These are phyloP conservation scores for Diadophis punctatus DNA, from an alignment of 2,113 vertebrate genomes.

Conservation along the genomic window DNA sequence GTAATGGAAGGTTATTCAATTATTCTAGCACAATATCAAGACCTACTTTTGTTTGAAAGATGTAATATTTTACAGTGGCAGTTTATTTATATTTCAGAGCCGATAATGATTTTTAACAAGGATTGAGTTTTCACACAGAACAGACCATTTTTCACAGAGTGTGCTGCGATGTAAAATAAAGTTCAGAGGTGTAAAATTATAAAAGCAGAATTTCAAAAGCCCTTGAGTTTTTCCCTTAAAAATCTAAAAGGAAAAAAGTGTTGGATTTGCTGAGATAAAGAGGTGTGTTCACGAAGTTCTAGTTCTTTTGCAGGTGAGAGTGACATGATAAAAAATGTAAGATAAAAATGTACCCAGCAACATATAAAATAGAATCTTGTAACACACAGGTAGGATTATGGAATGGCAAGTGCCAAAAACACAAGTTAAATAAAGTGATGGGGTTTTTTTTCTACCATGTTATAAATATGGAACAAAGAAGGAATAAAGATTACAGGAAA, in stretches of 20 bases:
- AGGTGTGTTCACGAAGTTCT: neutral
- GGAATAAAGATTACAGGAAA: neutral
- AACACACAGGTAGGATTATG: neutral
- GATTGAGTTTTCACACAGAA: neutral
- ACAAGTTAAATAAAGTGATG: neutral
- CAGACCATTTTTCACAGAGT: accelerated
- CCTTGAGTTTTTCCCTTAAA: neutral
- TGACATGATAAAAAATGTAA: neutral
- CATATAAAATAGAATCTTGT: slow-evolving; percentile 22
- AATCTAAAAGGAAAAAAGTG: slow-evolving; percentile 40
- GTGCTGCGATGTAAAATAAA: neutral
- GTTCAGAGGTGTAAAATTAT: neutral
- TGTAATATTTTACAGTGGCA: slow-evolving; percentile 13
- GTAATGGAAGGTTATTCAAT: slow-evolving; percentile 10
- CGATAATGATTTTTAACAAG: neutral
- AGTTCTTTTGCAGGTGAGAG: neutral
- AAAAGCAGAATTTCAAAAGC: slow-evolving; percentile 2
- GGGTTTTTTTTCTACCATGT: neutral
- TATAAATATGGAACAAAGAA: neutral
- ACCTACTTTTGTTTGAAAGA: neutral
- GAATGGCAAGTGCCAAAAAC: accelerated
- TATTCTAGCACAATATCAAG: neutral
- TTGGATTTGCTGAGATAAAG: slow-evolving; percentile 32
- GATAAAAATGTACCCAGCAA: slow-evolving; percentile 14
- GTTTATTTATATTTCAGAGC: neutral